These are phyloP conservation scores for Collichthys lucidus DNA, from an alignment of 2,113 vertebrate species.

Conservation along the genomic window DNA sequence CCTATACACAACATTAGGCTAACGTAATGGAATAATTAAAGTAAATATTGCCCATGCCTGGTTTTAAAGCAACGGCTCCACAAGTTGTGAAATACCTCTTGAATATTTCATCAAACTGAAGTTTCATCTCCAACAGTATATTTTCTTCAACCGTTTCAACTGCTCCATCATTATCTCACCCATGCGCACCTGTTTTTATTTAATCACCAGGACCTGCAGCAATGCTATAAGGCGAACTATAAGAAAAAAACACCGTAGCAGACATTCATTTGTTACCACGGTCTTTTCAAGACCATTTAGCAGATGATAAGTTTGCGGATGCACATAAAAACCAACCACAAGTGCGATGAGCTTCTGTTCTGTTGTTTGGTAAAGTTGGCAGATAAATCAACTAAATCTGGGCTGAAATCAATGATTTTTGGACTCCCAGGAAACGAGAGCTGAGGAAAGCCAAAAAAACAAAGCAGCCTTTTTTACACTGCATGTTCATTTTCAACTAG, in stretches of 20 bases:
- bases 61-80: constrained; percentile 1
- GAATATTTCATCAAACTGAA: constrained; percentile 10
- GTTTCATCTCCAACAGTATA: neutral
- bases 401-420: neutral
- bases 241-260: neutral
- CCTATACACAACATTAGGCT: constrained; percentile 42
- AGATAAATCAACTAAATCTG: neutral
- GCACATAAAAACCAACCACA: neutral
- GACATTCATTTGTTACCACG: neutral
- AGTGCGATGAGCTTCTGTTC: neutral
- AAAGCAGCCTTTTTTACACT: neutral
- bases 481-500: neutral
- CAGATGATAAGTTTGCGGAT: neutral
- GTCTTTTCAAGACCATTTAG: neutral
- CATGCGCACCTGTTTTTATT: constrained; percentile 18
- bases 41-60: constrained; percentile 25
- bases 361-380: constrained; percentile 1
- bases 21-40: constrained; percentile 46
- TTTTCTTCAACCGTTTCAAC: neutral
- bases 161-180: constrained; percentile 5
- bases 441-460: neutral
- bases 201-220: neutral
- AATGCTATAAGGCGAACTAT: neutral
- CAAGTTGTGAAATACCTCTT: constrained; percentile 1
- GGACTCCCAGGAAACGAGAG: neutral